These are phyloP conservation scores for Heliconius hermathena DNA, from an alignment of 1,140 invertebrate species.

Conservation along the genomic window DNA sequence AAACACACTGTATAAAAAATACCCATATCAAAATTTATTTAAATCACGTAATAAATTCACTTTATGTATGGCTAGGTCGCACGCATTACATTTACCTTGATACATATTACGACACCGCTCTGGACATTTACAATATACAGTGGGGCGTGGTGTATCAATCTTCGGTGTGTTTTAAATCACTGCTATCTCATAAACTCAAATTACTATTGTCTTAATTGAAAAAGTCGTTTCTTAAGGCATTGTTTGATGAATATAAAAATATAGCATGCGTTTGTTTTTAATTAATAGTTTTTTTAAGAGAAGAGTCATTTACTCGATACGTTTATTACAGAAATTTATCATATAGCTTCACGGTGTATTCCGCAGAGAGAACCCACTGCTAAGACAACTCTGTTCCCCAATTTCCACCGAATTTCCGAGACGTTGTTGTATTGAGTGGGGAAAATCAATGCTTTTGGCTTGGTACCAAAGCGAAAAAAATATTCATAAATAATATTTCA, in stretches of 20 bases:
- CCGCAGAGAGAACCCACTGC: too few relatives aligned
- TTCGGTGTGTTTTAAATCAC: constrained; percentile 15
- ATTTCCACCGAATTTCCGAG: too few relatives aligned
- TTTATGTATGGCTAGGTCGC: constrained; percentile 21
- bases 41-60: constrained; percentile 9
- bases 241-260: not conserved
- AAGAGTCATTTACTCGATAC: not conserved
- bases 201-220: not conserved
- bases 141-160: constrained; percentile 22
- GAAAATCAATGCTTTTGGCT: too few relatives aligned
- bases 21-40: not conserved
- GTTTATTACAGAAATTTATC: not conserved
- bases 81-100: constrained; percentile 24
- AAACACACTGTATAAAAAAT: not conserved
- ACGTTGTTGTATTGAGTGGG: too few relatives aligned
- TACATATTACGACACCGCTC: constrained; percentile 11
- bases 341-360: too few relatives aligned
- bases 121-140: constrained; percentile 16
- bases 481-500: too few relatives aligned
- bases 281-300: not conserved
- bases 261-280: not conserved
- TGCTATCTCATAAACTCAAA: not conserved
- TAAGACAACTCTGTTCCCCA: too few relatives aligned
- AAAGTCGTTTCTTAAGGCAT: not conserved
- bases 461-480: too few relatives aligned